Evolutionary conservation across 35 echinoderm and acorn worm genomes (phyloP), one percentile per base, ranked within the genome.

Genomic region (Holothuria glaberrima): DNA sequence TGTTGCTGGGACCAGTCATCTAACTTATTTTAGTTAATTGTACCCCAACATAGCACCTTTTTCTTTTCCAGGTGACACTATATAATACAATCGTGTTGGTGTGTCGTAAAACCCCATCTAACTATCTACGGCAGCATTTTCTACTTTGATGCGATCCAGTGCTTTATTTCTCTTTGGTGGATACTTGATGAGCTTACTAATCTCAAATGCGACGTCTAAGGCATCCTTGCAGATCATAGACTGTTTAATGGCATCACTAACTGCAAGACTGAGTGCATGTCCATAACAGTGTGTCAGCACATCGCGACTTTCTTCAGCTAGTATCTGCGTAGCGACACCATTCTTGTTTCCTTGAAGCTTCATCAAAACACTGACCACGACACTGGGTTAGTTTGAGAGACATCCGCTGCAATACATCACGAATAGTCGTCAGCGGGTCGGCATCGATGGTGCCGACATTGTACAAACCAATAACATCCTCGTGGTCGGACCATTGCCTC

Each of bases 401-500:
- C 74, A 78, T 33, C 31, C 74, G n/a, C 16, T 33, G 25, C 16
- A 78, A 24, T 44, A 33, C 74, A 36, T 78, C 74, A 28, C 32
- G n/a, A 36, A 78, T 78, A 36, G 24, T 36, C 24, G 74, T 24
- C 16, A 78, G n/a, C 9, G n/a, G 21, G 16, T 78, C 45, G 9
- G 74, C 9, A 78, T 36, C n/a, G n/a, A 73, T 73, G 22, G 69
- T 27, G 31, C 31, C 69, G 31, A 33, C 31, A 73, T 27, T 24
- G 69, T 73, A 33, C 31, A 73, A 33, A 27, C 69, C 69, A 73
- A 73, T 73, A 73, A 73, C 22, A 73, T 73, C 69, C 69, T 73
- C 69, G 69, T 73, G 69, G 31, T 27, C 69, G 22, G 28, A 16
- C 69, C 16, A 73, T 73, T n/a, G n/a, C n/a, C n/a, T 78, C 24